Evolutionary conservation across 2,888 invertebrate genomes (phyloP), one percentile per base, ranked within the genome.

Genomic region (Coleophora deauratella): DNA sequence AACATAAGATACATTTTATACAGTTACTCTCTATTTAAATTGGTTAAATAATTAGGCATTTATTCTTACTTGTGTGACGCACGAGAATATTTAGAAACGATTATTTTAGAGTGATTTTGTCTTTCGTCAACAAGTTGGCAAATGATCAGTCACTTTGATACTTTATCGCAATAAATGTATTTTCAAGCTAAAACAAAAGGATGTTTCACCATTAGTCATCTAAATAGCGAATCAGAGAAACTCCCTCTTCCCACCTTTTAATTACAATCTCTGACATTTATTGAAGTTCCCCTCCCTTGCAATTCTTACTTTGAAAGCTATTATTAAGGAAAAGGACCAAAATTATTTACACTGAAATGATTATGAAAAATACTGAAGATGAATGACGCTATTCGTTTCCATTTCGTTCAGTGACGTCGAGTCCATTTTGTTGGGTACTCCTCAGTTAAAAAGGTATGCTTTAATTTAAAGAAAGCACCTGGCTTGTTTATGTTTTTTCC

Each of bases 231-330:
- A 78, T 80, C 74, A 70, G 21, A 4, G 3, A 21, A 3, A 3
- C 21, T 21, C 21, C 21, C 21, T 72, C 66, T 62, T 61, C 66
- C 69, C 69, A 74, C 76, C 74, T 73, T 81, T 80, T 82, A 82
- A 81, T 82, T 81, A 80, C 80, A 81, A 82, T 82, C 75, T 74
- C 72, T 71, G 66, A 66, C 72, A 73, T 76, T 75, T 66, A 72
- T 77, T 73, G 66, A 52, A n/a, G n/a, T 51, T 43, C 49, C 56
- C 51, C 49, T 41, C 47, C 43, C 40, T 43, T 13, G 3, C 37
- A 11, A n/a, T 9, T 33, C 34, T 13, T 21, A 32, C 37, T 3
- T 21, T 21, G 21, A 12, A 52, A 51, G 33, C 49, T 51, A 59
- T 64, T 66, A 61, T 65, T 55, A 62, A 48, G 51, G 58, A 55